A percentile compares a stretch with the other conserved stretches of the same genome.
phyloP scores from a whole-genome alignment of 2,797 vertebrate genomes.

The Sebastes minor region DNA sequence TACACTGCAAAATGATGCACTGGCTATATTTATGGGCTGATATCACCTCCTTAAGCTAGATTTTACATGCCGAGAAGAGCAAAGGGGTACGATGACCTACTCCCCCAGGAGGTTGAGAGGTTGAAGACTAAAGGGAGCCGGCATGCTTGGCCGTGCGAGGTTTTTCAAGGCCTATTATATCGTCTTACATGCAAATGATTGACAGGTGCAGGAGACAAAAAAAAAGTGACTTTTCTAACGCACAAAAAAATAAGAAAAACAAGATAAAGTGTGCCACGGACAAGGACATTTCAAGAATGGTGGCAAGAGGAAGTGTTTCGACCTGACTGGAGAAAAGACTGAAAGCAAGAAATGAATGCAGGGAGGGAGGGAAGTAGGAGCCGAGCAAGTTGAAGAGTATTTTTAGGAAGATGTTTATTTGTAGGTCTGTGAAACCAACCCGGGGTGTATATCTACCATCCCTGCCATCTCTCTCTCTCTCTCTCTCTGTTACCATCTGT shows the following conservation, averaged over 20 bases:
- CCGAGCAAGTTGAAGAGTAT: slow-evolving; percentile 72
- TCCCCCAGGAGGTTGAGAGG: slow-evolving; percentile 41
- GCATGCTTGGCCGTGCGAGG: background rate
- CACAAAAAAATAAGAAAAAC: background rate
- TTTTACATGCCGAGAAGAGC: slow-evolving; percentile 68
- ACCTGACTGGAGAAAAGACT: background rate
- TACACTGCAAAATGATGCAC: slow-evolving; percentile 80
- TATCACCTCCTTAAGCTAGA: slow-evolving; percentile 81
- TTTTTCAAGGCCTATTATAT: slow-evolving; percentile 27
- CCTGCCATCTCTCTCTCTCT: slow-evolving; percentile 57
- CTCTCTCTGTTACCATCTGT: slow-evolving; percentile 66
- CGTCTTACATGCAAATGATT: slow-evolving; percentile 14
- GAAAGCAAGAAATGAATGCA: background rate
- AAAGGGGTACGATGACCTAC: slow-evolving; percentile 60
- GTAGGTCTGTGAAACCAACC: slow-evolving; percentile 82
- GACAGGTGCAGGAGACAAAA: background rate
- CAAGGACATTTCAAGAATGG: background rate
- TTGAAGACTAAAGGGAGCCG: slow-evolving; percentile 28
- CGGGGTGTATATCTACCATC: slow-evolving; percentile 76
- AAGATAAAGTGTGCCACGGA: background rate
- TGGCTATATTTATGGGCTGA: slow-evolving; percentile 82
- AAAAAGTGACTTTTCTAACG: background rate
- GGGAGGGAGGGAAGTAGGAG: slow-evolving; percentile 22
- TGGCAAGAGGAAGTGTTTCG: background rate
- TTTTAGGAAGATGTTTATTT: slow-evolving; percentile 86